Evolutionary conservation across 2,113 vertebrate species (phyloP), one percentile per base, ranked within the genome.

Genomic region (Odocoileus virginianus): DNA sequence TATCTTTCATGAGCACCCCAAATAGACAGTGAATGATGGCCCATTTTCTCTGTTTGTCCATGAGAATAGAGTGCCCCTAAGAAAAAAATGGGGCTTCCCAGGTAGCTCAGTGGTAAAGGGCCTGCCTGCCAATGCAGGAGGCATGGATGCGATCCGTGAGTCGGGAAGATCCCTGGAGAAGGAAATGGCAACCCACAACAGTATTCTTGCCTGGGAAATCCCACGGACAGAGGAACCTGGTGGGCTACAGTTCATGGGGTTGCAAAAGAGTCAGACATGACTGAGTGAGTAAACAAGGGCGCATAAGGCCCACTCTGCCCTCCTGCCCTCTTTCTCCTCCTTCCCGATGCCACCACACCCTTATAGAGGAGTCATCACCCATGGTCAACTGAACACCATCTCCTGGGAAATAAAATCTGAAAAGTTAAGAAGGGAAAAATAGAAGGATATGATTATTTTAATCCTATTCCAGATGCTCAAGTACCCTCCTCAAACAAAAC

Each of bases 351-450:
- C 1, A 8, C 21, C 17, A 21, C 9, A 19, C 2, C 15, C 14
- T 91, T 82, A 43, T 86, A 93, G 74, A 86, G 8, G 15, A 40
- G 19, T 87, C 12, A 2, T 19, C 17, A 2, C 28, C 25, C 10
- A 8, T 7, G 6, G 12, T 78, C n/a, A 43, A 97, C 84, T 28
- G 79, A 97, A 97, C 95, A 60, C 87, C 76, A 47, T 96, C 98
- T 97, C 98, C 83, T 92, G 94, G 97, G 98, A 98, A 98, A 97
- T 97, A 98, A 98, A 97, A 95, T 97, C 89, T 95, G 91, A 97
- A 97, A 95, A 97, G 94, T 93, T 92, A 95, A 91, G 89, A 96
- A 94, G 79, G 91, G 10, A 7, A 71, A 95, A 96, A 95, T 91
- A 96, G 93, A 92, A 36, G 67, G 47, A 92, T 96, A 17, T 96